These are phyloP conservation scores for Harpalus rubripes DNA, from an alignment of 2,888 invertebrate species.

Conservation along the genomic window DNA sequence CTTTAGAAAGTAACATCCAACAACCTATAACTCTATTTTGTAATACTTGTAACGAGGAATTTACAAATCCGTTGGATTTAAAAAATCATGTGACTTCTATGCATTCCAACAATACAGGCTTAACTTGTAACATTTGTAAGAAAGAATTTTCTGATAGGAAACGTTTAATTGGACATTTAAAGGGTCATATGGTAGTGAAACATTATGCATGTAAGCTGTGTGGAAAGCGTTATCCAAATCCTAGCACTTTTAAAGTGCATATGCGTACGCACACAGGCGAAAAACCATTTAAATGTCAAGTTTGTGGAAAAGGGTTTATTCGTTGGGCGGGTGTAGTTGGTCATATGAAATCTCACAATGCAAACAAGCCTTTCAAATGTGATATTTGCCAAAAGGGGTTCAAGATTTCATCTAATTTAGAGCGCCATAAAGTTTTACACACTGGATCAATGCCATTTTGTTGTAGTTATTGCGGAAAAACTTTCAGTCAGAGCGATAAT, in stretches of 20 bases:
- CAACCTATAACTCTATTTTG: conserved; percentile 72
- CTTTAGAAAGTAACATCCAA: conserved; percentile 70
- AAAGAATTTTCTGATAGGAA: conserved; percentile 74
- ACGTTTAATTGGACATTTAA: conserved; percentile 74
- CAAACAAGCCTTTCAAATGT: conserved; percentile 74
- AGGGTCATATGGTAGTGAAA: conserved; percentile 75
- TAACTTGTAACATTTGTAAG: conserved; percentile 75
- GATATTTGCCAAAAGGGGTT: conserved; percentile 75
- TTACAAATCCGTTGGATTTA: conserved; percentile 71
- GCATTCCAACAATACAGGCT: conserved; percentile 71
- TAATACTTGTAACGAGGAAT: conserved; percentile 72
- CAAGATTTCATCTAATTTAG: conserved; percentile 75
- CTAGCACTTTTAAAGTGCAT: conserved; percentile 78
- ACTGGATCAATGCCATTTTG: conserved; percentile 73
- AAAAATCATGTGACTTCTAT: conserved; percentile 72
- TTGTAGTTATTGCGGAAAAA: conserved; percentile 75
- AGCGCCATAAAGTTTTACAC: conserved; percentile 75
- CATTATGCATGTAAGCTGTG: conserved; percentile 76
- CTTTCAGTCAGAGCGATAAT: conserved; percentile 75
- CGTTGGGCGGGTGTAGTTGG: conserved; percentile 75
- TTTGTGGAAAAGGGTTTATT: conserved; percentile 75
- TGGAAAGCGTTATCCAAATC: conserved; percentile 76
- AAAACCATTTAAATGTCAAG: conserved; percentile 75
- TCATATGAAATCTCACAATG: conserved; percentile 75
- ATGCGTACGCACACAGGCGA: conserved; percentile 81